Percentiles rank a stretch among this genome's conserved stretches.
phyloP scores from a whole-genome alignment of 2,888 invertebrate species.

The Papilio demoleus region DNA sequence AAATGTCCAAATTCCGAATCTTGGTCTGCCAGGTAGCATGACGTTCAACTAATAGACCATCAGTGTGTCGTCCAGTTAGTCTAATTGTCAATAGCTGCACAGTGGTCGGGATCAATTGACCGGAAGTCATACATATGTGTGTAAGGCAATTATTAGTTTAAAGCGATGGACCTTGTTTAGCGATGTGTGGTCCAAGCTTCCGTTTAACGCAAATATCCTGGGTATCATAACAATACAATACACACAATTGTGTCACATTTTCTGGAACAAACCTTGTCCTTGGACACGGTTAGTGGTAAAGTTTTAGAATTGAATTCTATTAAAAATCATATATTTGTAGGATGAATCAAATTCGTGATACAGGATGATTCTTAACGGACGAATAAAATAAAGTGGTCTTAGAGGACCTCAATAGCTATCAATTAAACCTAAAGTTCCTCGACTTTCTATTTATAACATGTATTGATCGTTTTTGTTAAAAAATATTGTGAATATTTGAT shows the following conservation, averaged over 20 bases:
- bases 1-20: not conserved
- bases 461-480: too few species aligned
- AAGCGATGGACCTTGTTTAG: slow-evolving; percentile 28
- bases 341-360: too few species aligned
- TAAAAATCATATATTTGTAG: not conserved
- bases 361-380: too few species aligned
- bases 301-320: not conserved
- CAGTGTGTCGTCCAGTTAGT: slow-evolving; percentile 11
- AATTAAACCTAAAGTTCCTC: too few species aligned
- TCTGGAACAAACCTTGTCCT: not conserved
- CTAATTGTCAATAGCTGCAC: slow-evolving; percentile 33
- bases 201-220: slow-evolving; percentile 38
- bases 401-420: too few species aligned
- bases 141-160: slow-evolving; percentile 41
- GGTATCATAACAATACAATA: not conserved
- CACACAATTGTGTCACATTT: slow-evolving; percentile 21
- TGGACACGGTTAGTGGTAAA: not conserved
- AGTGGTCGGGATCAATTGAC: slow-evolving; percentile 33
- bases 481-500: too few species aligned
- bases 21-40: not conserved
- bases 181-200: slow-evolving; percentile 39
- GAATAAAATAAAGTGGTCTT: too few species aligned
- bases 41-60: not conserved
- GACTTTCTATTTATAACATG: too few species aligned
- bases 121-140: slow-evolving; percentile 40